Evolutionary conservation across 2,888 invertebrate species (phyloP).

Genomic region (Lasioglossum calceatum): DNA sequence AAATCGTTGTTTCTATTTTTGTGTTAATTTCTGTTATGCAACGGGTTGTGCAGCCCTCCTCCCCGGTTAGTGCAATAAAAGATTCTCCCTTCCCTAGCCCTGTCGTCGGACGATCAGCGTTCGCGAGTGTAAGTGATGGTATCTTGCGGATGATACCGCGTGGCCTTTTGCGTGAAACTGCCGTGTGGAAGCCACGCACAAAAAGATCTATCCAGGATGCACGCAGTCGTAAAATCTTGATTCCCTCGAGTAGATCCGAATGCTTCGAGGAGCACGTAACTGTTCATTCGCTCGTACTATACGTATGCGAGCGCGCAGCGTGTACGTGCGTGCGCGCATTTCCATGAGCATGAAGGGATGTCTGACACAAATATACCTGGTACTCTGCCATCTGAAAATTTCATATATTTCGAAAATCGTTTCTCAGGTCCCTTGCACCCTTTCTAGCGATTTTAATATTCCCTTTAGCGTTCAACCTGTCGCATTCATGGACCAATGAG

Average conservation of each 20-base stretch:
- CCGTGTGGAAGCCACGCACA: slow-evolving; percentile 46
- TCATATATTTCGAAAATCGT: slow-evolving; percentile 10
- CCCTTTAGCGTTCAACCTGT: not conserved
- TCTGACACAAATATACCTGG: not conserved
- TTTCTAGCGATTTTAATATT: not conserved
- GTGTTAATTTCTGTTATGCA: not conserved
- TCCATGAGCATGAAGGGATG: slow-evolving; percentile 10
- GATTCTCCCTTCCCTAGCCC: not conserved
- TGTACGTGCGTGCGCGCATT: not conserved
- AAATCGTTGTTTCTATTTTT: too few species aligned
- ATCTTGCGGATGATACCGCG: slow-evolving; percentile 43
- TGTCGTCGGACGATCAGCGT: not conserved
- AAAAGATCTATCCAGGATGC: slow-evolving; percentile 53
- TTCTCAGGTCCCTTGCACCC: not conserved
- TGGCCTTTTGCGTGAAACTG: slow-evolving; percentile 37
- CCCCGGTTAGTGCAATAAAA: slow-evolving; percentile 5
- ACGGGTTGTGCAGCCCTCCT: not conserved
- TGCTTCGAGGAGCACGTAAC: slow-evolving; percentile 66
- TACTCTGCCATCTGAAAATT: slow-evolving; percentile 25
- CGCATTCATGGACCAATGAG: slow-evolving; percentile 1
- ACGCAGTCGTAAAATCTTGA: slow-evolving; percentile 62
- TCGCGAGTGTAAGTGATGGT: slow-evolving; percentile 1
- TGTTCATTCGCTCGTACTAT: slow-evolving; percentile 42
- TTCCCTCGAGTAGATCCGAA: slow-evolving; percentile 72
- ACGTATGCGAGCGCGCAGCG: not conserved